Percentiles rank a stretch among this genome's conserved stretches.
Conservation (phyloP, 2,888 invertebrate genomes). For the Tiliacea aurago region DNA sequence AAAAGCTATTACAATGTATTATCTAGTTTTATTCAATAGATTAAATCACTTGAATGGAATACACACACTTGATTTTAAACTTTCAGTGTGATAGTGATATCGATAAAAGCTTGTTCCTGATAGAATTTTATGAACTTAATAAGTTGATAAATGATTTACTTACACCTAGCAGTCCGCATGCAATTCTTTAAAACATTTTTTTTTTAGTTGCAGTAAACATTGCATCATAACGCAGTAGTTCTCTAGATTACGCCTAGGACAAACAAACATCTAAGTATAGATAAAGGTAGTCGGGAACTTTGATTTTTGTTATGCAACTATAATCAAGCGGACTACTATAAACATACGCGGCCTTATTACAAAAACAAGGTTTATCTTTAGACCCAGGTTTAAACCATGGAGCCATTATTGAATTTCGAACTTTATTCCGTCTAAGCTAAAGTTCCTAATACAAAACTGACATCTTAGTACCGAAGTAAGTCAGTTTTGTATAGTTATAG, state of each 20-base stretch:
- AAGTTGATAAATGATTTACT: constrained; percentile 42
- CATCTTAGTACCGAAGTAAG: no score
- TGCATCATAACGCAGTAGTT: constrained; percentile 20
- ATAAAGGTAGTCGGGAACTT: neutral
- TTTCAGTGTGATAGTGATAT: constrained; percentile 57
- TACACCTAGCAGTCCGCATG: constrained; percentile 54
- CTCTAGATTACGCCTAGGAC: constrained; percentile 16
- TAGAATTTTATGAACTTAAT: constrained; percentile 42
- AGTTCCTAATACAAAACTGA: no score
- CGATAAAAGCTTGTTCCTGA: constrained; percentile 46
- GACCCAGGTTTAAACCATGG: no score
- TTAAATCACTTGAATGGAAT: constrained; percentile 52
- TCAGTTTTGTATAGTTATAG: no score
- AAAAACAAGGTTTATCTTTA: no score
- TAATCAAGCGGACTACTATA: constrained; percentile 33
- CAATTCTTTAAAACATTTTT: constrained; percentile 21
- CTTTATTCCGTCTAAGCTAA: no score
- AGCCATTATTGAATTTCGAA: no score
- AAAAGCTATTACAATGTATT: constrained; percentile 48
- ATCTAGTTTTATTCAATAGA: constrained; percentile 51
- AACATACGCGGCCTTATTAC: no score
- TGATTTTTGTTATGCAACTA: constrained; percentile 12
- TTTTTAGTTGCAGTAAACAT: neutral
- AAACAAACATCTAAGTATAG: constrained; percentile 18
- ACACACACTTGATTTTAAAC: constrained; percentile 53